Evolutionary conservation across 2,797 vertebrate species (phyloP).

Genomic region (Pempheris klunzingeri): DNA sequence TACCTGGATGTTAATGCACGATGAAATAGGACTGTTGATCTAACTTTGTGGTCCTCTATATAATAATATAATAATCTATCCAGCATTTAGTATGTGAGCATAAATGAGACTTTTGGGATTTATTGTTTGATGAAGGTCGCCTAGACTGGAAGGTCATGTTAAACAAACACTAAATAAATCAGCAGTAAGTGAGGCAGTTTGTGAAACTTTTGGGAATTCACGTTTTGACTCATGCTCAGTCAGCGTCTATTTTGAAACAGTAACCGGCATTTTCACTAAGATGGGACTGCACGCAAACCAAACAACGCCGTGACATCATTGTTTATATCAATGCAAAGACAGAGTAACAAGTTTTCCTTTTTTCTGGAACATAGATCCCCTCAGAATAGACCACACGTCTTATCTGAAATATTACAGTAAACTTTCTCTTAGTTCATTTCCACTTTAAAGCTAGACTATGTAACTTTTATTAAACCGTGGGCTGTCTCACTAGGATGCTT

Average conservation of each 20-base stretch:
- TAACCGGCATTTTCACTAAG: conserved; percentile 19
- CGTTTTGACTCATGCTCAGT: conserved; percentile 47
- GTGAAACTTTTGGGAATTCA: conserved; percentile 26
- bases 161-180: conserved; percentile 45
- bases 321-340: conserved; percentile 19
- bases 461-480: not conserved
- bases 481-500: not conserved
- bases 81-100: conserved; percentile 7
- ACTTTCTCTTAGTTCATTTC: not conserved
- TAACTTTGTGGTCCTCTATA: conserved; percentile 11
- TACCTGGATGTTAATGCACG: too few species aligned
- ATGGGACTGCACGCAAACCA: not conserved
- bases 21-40: not conserved
- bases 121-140: conserved; percentile 35
- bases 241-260: conserved; percentile 31
- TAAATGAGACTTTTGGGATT: not conserved
- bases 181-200: conserved; percentile 19
- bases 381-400: conserved; percentile 20
- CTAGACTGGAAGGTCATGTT: conserved; percentile 11
- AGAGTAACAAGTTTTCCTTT: not conserved
- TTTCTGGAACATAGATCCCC: not conserved
- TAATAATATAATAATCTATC: not conserved
- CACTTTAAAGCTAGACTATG: not conserved
- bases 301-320: conserved; percentile 9
- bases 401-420: not conserved